These are phyloP conservation scores for Rhinoraja longicauda DNA, from an alignment of 2,797 vertebrate species.

Conservation along the genomic window DNA sequence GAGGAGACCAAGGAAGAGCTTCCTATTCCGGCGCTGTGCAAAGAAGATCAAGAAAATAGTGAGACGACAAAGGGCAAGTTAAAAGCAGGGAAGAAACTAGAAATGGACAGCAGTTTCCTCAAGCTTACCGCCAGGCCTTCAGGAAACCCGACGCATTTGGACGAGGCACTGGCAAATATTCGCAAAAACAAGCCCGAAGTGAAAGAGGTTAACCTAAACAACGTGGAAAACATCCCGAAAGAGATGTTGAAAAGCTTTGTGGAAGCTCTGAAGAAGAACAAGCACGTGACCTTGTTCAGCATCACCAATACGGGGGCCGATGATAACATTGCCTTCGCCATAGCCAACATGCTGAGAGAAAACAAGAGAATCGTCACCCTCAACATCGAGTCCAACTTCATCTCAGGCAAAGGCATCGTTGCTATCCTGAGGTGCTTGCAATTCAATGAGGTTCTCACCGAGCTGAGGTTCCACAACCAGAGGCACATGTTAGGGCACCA, in stretches of 20 bases:
- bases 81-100: constrained; percentile 77
- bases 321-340: constrained; percentile 72
- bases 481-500: constrained; percentile 93
- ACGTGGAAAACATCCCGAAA: constrained; percentile 95
- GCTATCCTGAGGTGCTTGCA: constrained; percentile 93
- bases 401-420: constrained; percentile 86
- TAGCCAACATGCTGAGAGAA: constrained; percentile 94
- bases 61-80: constrained; percentile 79
- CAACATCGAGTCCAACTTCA: constrained; percentile 90
- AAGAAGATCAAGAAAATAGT: constrained; percentile 57
- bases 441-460: constrained; percentile 87
- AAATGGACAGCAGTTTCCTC: constrained; percentile 70
- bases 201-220: constrained; percentile 93
- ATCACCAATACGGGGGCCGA: constrained; percentile 90
- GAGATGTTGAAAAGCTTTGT: constrained; percentile 91
- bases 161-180: constrained; percentile 77
- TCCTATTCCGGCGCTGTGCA: constrained; percentile 38
- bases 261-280: constrained; percentile 85
- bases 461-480: constrained; percentile 96
- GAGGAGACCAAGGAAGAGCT: constrained; percentile 18
- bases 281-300: constrained; percentile 80
- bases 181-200: constrained; percentile 74
- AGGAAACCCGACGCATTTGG: constrained; percentile 92
- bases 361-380: constrained; percentile 84
- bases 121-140: constrained; percentile 91